These are phyloP conservation scores for Galemys pyrenaicus DNA, from an alignment of 2,113 vertebrate genomes.

Conservation along the genomic window DNA sequence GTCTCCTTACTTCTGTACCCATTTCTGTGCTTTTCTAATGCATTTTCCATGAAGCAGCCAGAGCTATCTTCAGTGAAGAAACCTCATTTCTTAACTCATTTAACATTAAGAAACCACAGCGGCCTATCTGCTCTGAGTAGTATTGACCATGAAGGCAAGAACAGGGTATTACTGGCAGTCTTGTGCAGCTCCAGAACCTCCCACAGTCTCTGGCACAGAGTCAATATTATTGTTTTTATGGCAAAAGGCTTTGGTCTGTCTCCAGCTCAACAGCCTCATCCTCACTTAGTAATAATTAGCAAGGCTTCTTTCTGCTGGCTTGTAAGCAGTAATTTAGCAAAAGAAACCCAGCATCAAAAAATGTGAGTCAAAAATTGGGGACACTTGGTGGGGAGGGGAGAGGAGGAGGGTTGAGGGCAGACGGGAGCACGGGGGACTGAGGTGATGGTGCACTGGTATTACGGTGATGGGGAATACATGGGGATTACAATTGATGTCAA, in stretches of 20 bases:
- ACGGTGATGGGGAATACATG: too few relatives aligned
- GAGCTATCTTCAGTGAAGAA: neutral
- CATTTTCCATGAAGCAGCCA: neutral
- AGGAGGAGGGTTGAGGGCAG: too few relatives aligned
- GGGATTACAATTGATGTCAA: too few relatives aligned
- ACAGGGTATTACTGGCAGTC: neutral
- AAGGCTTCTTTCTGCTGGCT: neutral
- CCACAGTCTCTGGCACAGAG: neutral
- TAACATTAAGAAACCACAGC: too few relatives aligned
- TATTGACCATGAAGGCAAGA: neutral
- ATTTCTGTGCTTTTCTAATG: neutral
- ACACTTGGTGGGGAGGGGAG: too few relatives aligned
- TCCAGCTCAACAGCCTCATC: neutral
- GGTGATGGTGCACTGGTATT: too few relatives aligned
- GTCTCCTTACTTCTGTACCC: neutral
- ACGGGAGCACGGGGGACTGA: too few relatives aligned
- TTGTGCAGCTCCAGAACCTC: neutral
- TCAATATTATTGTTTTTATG: neutral
- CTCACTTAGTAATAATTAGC: neutral
- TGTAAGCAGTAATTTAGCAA: neutral
- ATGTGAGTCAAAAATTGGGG: too few relatives aligned
- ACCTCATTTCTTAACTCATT: neutral
- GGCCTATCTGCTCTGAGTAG: neutral
- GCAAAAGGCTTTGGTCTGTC: neutral
- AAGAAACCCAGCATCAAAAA: neutral